phyloP scores from a whole-genome alignment of 2,113 vertebrate genomes.

The Rattus rattus region DNA sequence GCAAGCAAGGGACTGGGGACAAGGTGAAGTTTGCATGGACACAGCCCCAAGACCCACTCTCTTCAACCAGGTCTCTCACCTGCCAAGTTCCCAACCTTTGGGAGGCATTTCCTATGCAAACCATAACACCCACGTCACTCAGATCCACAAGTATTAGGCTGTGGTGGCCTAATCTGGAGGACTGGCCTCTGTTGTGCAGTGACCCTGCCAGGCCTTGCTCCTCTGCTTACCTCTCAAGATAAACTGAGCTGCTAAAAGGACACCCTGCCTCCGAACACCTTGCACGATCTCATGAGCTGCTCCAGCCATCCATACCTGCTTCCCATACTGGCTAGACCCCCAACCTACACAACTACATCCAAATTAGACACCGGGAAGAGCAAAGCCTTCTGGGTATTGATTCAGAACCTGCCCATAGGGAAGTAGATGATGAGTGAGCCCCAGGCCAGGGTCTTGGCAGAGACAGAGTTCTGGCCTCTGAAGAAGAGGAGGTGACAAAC shows the following conservation, averaged over 20 bases:
- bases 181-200: neutral
- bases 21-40: neutral
- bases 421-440: rapidly evolving
- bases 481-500: neutral
- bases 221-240: rapidly evolving
- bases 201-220: neutral
- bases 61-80: neutral
- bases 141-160: no score
- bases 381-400: rapidly evolving
- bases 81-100: no score
- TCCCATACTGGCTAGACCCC: neutral
- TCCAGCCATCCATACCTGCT: neutral
- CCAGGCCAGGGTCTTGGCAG: neutral
- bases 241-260: neutral
- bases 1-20: neutral
- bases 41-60: neutral
- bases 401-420: neutral
- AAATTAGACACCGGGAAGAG: rapidly evolving
- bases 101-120: neutral
- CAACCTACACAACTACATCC: neutral
- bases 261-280: neutral
- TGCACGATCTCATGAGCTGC: neutral
- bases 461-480: neutral
- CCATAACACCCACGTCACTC: neutral
- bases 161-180: rapidly evolving